These are phyloP conservation scores for Andricus grossulariae DNA, from an alignment of 1,140 invertebrate species.

Conservation along the genomic window DNA sequence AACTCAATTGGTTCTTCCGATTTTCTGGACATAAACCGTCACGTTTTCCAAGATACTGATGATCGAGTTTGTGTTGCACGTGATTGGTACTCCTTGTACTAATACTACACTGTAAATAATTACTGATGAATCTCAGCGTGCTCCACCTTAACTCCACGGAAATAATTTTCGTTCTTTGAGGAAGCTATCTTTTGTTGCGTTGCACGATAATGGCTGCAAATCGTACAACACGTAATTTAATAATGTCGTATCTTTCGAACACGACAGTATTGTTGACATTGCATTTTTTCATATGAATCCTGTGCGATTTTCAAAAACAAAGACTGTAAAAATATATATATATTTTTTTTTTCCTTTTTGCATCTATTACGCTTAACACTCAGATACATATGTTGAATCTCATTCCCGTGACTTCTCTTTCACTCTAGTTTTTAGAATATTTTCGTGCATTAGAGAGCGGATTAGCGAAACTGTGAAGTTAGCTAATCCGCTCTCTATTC, in stretches of 20 bases:
- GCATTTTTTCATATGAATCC: not conserved
- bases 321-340: conserved; percentile 11
- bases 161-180: conserved; percentile 3
- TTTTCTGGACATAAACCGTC: not conserved
- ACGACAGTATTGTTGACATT: conserved; percentile 23
- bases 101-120: conserved; percentile 5
- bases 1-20: not conserved
- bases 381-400: not conserved
- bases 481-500: too few relatives aligned
- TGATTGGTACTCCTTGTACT: conserved; percentile 7
- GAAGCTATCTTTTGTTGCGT: not conserved
- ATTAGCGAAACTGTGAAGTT: too few relatives aligned
- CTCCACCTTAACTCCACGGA: conserved; percentile 6
- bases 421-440: not conserved
- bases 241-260: not conserved
- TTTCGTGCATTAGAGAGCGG: too few relatives aligned
- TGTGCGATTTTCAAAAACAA: conserved; percentile 1
- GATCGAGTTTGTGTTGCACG: conserved; percentile 10
- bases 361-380: conserved; percentile 21
- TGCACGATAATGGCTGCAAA: not conserved
- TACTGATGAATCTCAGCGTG: conserved; percentile 25
- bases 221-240: not conserved
- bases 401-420: not conserved
- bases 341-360: not conserved
- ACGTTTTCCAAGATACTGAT: conserved; percentile 4